Percentiles rank a stretch among this genome's conserved stretches.
These are phyloP conservation scores for Bombylius discolor DNA, from an alignment of 2,888 invertebrate species.

Conservation along the genomic window DNA sequence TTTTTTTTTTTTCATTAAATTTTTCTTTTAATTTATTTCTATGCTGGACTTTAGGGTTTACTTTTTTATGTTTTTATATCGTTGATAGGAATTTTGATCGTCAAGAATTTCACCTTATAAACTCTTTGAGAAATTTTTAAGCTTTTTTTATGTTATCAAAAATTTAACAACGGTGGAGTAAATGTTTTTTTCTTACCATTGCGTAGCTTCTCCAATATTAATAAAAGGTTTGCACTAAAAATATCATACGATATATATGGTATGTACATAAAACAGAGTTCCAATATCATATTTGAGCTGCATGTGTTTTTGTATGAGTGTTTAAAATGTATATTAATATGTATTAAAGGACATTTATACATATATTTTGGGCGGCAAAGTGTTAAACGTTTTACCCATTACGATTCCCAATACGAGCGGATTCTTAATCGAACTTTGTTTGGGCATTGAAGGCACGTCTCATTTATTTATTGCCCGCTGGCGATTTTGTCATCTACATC, in stretches of 20 bases:
- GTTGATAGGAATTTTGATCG: conserved; percentile 34
- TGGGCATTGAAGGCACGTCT: conserved; percentile 38
- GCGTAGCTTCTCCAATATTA: no score
- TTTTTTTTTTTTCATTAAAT: no score
- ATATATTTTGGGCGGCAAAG: conserved; percentile 10
- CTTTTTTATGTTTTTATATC: neutral
- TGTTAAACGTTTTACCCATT: conserved; percentile 8
- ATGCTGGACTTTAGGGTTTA: no score
- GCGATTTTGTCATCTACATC: conserved; percentile 5
- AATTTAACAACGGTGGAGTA: neutral
- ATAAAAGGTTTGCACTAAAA: no score
- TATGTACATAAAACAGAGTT: no score
- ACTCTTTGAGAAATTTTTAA: conserved; percentile 36
- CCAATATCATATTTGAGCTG: no score
- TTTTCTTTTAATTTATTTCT: no score
- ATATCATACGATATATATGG: no score
- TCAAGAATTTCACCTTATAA: conserved; percentile 36
- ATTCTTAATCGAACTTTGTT: conserved; percentile 18
- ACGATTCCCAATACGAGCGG: neutral
- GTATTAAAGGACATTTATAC: neutral
- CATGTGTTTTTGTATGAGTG: no score
- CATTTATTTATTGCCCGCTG: conserved; percentile 35
- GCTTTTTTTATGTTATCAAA: conserved; percentile 17
- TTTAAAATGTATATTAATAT: neutral
- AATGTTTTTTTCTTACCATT: conserved; percentile 3